Evolutionary conservation across 2,113 vertebrate genomes (phyloP), one percentile per base, ranked within the genome.

Genomic region (Mesoclemmys tuberculata): DNA sequence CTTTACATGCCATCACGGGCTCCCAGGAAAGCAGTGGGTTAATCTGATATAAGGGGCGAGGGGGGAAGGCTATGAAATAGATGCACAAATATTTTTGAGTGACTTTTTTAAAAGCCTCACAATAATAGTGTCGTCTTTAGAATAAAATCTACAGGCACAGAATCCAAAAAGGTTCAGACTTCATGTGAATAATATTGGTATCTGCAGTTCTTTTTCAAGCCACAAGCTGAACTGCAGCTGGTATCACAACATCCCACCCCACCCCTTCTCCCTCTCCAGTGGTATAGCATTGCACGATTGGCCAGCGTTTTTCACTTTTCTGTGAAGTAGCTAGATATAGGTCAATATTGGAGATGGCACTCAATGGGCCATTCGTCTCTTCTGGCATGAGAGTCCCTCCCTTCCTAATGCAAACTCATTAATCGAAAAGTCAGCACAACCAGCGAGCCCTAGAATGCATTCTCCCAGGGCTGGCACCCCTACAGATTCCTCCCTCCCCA

Each of bases 131-230:
- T 97, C 95, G 96, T 97, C 94, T 97, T 96, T 96, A 95, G 94
- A 95, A 94, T 97, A 97, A 90, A 96, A 94, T 94, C 96, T 97
- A 94, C 95, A 94, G 90, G 95, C 95, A 93, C 85, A 93, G 95
- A 94, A 96, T 97, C 95, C 96, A 93, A 94, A 97, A 95, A 85
- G 97, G 97, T 96, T 96, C 96, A 95, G 97, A 93, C 95, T 88
- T 97, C 97, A 96, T 96, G 96, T 93, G 95, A 95, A 95, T 96
- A 96, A 97, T 95, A 95, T 97, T 97, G 96, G 95, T 95, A 96
- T 96, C 95, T 97, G 97, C 97, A 96, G 96, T 95, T 96, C 92
- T 96, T 95, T 95, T 97, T 95, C 97, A 96, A 96, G 96, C 96
- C 94, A 95, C 95, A 97, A 96, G 94, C 96, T 96, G 95, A 94